Conservation (phyloP, 1,140 invertebrate genomes). For the Procambarus virginalis region DNA sequence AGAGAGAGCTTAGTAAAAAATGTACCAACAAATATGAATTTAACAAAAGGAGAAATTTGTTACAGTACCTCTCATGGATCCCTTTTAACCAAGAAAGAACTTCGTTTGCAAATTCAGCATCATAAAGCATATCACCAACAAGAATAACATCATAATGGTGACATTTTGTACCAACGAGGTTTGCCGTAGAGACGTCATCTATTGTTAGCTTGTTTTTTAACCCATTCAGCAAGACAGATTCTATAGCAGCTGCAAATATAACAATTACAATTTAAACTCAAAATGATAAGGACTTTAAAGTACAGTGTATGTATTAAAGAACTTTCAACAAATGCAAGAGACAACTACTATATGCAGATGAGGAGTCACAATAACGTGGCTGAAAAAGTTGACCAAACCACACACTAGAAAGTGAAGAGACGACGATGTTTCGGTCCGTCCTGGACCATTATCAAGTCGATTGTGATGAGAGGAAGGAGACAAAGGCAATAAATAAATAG, state of each 20-base stretch:
- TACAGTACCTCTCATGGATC: conserved; percentile 30
- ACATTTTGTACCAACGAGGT: conserved; percentile 27
- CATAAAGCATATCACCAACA: conserved; percentile 56
- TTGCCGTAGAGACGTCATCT: conserved; percentile 11
- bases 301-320: background rate
- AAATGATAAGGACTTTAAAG: background rate
- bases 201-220: conserved; percentile 26
- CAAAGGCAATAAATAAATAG: too few relatives aligned
- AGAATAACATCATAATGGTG: conserved; percentile 34
- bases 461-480: too few relatives aligned
- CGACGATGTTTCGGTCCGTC: too few relatives aligned
- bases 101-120: conserved; percentile 48
- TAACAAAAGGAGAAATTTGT: too few relatives aligned
- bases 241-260: conserved; percentile 41
- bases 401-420: too few relatives aligned
- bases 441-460: too few relatives aligned
- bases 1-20: too few relatives aligned
- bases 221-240: conserved; percentile 45
- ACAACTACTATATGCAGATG: too few relatives aligned
- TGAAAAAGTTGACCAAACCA: too few relatives aligned
- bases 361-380: too few relatives aligned
- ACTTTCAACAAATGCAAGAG: background rate
- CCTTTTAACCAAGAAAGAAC: conserved; percentile 40
- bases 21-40: too few relatives aligned
- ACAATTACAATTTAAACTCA: background rate